Evolutionary conservation across 2,113 vertebrate genomes (phyloP), one percentile per base, ranked within the genome.

Genomic region (Terrapene triunguis): DNA sequence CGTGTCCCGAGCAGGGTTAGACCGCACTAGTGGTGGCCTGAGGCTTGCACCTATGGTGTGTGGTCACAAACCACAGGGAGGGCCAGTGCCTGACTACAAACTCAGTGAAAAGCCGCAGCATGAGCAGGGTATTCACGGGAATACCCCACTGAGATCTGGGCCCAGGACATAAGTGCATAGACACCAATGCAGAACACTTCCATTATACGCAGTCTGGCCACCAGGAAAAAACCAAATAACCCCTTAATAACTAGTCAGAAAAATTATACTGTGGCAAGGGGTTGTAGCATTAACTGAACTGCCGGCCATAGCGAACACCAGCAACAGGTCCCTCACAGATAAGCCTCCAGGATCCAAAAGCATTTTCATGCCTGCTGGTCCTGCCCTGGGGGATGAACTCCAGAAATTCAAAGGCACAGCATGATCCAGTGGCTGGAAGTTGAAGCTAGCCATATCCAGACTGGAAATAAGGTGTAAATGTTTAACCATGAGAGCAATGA

Each of bases 261-360:
- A 35, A 65, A 32, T 35, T 6, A 35, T 4, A 65, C 16, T 35
- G 16, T 19, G 99, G 98, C 97, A 94, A 21, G 99, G 99, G 2
- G 98, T 99, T 11, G 98, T 99, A 24, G 98, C 99, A 6, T 97
- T 99, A 86, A 69, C 96, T 99, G 95, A 99, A 98, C 96, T 99
- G 99, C 98, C 99, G 4, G 99, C 99, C 78, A 98, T 99, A 19
- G 98, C 99, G 85, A 99, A 99, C 93, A 99, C 99, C 25, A 99
- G 98, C 97, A 99, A 99, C 84, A 99, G 99, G 97, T 98, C 97
- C 1, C 98, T 99, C 6, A 98, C 94, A 0, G 99, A 99, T 97
- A 99, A 99, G 95, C 99, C 99, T 92, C 98, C 98, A 0, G 97
- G 99, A 38, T 99, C 99, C 1, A 99, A 99, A 83, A 98, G 98